These are phyloP conservation scores for Leucoraja ocellata DNA, from an alignment of 2,797 vertebrate genomes.

Conservation along the genomic window DNA sequence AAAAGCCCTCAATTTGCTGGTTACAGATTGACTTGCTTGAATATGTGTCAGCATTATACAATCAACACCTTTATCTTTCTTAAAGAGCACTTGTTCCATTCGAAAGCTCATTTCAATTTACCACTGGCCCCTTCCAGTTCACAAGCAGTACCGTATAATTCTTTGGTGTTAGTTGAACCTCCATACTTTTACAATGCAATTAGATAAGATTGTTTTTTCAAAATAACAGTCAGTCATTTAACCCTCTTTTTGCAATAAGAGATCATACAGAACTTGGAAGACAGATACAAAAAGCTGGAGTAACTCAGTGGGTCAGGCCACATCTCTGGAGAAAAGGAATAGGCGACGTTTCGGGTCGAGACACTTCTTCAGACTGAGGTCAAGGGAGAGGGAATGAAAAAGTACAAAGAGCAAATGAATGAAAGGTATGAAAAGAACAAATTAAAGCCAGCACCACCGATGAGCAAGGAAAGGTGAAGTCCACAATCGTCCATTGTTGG, in stretches of 20 bases:
- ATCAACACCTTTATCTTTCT: slow-evolving; percentile 36
- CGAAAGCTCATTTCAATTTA: background rate
- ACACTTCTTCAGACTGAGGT: too few relatives aligned
- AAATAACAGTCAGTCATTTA: background rate
- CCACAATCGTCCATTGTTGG: too few relatives aligned
- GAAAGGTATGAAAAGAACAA: too few relatives aligned
- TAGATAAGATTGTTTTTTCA: background rate
- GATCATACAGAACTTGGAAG: background rate
- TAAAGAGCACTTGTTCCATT: slow-evolving; percentile 6
- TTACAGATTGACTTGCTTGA: slow-evolving; percentile 45
- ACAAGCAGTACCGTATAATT: background rate
- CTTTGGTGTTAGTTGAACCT: background rate
- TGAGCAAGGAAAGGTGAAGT: too few relatives aligned
- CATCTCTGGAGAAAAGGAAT: too few relatives aligned
- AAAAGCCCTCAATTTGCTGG: slow-evolving; percentile 41
- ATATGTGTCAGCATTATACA: slow-evolving; percentile 32
- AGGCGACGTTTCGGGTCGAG: too few relatives aligned
- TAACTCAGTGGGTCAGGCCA: too few relatives aligned
- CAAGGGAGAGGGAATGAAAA: too few relatives aligned
- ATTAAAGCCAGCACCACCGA: too few relatives aligned
- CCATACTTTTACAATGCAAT: background rate
- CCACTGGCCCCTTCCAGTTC: background rate
- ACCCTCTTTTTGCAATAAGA: background rate
- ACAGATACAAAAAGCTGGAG: too few relatives aligned
- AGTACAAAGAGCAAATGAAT: too few relatives aligned